phyloP scores from a whole-genome alignment of 2,888 invertebrate genomes.

The Choristoneura rosaceana region DNA sequence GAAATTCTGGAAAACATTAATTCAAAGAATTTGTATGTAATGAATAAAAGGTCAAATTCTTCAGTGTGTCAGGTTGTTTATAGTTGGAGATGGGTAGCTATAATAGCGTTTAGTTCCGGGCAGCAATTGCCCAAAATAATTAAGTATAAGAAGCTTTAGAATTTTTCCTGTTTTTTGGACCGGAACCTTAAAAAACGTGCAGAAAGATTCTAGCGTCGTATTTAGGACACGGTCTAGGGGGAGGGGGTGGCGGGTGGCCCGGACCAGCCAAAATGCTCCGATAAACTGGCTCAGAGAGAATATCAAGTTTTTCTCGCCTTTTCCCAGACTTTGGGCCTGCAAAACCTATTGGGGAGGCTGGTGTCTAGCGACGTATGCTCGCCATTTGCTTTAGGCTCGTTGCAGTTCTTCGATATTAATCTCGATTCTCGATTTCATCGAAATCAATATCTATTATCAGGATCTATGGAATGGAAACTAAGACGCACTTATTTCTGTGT shows the following conservation, averaged over 20 bases:
- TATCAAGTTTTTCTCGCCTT: conserved; percentile 21
- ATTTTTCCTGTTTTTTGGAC: conserved; percentile 15
- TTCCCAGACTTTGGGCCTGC: conserved; percentile 1
- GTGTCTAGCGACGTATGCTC: background rate
- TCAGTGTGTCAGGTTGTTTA: no score
- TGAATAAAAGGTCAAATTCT: background rate
- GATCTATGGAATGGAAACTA: no score
- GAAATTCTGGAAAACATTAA: no score
- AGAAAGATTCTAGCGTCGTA: conserved; percentile 25
- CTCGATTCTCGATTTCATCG: no score
- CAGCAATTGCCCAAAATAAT: background rate
- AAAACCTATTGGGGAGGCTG: background rate
- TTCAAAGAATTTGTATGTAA: no score
- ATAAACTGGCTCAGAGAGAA: conserved; percentile 21
- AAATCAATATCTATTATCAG: no score
- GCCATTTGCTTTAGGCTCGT: background rate
- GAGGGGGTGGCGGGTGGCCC: conserved; percentile 13
- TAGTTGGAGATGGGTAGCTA: no score
- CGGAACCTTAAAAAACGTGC: conserved; percentile 22
- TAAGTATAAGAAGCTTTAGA: background rate
- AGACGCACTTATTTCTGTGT: no score
- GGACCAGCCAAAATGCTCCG: conserved; percentile 12
- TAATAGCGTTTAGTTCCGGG: background rate
- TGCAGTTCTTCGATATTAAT: background rate
- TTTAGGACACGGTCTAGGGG: conserved; percentile 34